Base-by-base conservation (phyloP, 2,888 invertebrate species). In the Ypsolopha scabrella region DNA sequence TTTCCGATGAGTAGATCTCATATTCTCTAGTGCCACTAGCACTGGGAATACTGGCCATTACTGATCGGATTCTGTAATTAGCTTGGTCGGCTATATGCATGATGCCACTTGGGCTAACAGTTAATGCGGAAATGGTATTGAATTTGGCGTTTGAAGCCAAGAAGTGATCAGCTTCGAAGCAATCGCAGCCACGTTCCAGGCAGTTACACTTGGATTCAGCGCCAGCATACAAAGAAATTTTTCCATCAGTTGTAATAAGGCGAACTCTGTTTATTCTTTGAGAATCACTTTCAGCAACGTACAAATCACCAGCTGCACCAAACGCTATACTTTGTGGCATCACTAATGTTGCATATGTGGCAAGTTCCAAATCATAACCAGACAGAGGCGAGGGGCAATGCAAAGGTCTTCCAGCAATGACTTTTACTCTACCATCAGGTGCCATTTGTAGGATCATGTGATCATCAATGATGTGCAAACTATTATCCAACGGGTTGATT, bases 51-150 rank as follows among this genome's bases (percentile, higher is more conserved):
- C 94, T 94, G 0, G 95, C 94, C 90, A 93, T 94, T 0, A 96
- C 94, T 0, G 95, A 95, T 43, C 96, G 88, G 51, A 96, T 94
- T 62, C 96, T 89, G 64, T 95, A 94, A 68, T 95, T 95, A 0
- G 94, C 97, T 80, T 97, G 96, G 75, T 99, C 99, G 1, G 97
- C 96, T 50, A 99, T 94, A 63, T 98, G 96, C 0, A 99, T 93
- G 33, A 95, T 92, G 0, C 98, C 97, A 69, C 97, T 96, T 0
- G 98, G 96, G 7, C 97, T 96, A 0, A 98, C 96, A 6, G 96
- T 92, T 1, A 99, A 91, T 0, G 98, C 94, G 0, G 96, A 95
- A 51, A 98, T 96, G 0, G 97, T 96, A 64, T 96, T 96, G 72
- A 98, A 96, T 75, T 97, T 94, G 0, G 97, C 95, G 60, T 95